Evolutionary conservation across 2,888 invertebrate species (phyloP).

Genomic region (Pseudococcus viburni): DNA sequence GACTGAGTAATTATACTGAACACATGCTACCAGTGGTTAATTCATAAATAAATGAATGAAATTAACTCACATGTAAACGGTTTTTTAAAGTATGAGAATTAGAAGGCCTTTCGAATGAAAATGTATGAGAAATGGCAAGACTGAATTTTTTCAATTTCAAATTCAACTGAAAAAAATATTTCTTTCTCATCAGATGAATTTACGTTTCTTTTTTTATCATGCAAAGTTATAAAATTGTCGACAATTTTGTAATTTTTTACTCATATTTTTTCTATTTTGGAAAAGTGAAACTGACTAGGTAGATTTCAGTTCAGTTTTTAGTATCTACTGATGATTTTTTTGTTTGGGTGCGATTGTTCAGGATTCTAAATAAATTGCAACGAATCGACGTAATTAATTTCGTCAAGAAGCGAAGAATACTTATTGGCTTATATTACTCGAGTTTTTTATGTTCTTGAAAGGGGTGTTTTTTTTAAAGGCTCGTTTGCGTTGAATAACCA

Average conservation of each 20-base stretch:
- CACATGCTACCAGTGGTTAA: neutral
- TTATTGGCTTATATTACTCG: constrained; percentile 22
- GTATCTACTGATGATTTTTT: constrained; percentile 32
- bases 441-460: constrained; percentile 11
- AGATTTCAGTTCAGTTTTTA: constrained; percentile 8
- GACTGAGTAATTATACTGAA: neutral
- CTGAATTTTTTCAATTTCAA: neutral
- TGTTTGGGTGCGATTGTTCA: constrained; percentile 29
- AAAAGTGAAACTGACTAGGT: neutral
- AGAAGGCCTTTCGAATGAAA: neutral
- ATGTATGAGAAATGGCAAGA: constrained; percentile 19
- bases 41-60: neutral
- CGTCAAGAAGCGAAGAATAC: neutral
- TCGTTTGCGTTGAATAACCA: neutral
- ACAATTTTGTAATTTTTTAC: constrained; percentile 41
- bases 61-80: neutral
- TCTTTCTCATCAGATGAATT: neutral
- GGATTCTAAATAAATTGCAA: constrained; percentile 15
- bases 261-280: constrained; percentile 23
- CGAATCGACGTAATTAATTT: neutral
- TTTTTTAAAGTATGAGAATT: constrained; percentile 2
- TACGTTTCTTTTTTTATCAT: constrained; percentile 31
- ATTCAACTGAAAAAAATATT: neutral
- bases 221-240: constrained; percentile 16
- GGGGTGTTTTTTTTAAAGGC: neutral